Evolutionary conservation across 1,140 invertebrate species (phyloP), one percentile per base, ranked within the genome.

Genomic region (Pogonomyrmex barbatus): DNA sequence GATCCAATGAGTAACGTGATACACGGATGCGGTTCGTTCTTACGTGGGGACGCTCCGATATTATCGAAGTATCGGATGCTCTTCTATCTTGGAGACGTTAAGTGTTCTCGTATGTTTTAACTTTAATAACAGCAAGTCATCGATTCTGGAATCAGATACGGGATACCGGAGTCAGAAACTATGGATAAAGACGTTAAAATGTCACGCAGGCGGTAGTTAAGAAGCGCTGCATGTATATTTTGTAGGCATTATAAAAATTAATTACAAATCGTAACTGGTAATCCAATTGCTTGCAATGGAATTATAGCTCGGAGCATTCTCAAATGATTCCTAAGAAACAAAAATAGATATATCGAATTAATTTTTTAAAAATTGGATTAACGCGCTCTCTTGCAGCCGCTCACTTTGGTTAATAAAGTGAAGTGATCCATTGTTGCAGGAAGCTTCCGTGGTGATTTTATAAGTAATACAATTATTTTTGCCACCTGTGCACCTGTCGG

Each of bases 1-100:
- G 92, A 94, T 94, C 90, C 92, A 77, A 87, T 70, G 71, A 6
- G 67, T 82, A 85, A 91, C n/a, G 58, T 89, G 91, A 93, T 92
- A 81, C 47, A 68, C 56, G 56, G 36, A 50, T 63, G 76, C 50
- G 71, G 30, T 67, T 52, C 68, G 30, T 50, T 67, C 70, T 81
- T 84, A 60, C 52, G 56, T 65, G 45, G 33, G 58, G 6, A 54
- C 30, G 45, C 33, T n/a, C 39, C 24, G 36, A 47, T 71, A 68
- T 36, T 82, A 36, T 58, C 50, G 14, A 17, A 65, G 10, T 63
- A 63, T 79, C 45, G 60, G 6, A 65, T 71, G 10, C 24, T 58
- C 47, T 54, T 70, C 39, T 45, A 14, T 36, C 12, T 68, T 12
- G n/a, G 24, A 52, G 45, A 77, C 56, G 3, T 2, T 17, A 17